These are phyloP conservation scores for Danaus melanippus DNA, from an alignment of 1,140 invertebrate genomes.

Conservation along the genomic window DNA sequence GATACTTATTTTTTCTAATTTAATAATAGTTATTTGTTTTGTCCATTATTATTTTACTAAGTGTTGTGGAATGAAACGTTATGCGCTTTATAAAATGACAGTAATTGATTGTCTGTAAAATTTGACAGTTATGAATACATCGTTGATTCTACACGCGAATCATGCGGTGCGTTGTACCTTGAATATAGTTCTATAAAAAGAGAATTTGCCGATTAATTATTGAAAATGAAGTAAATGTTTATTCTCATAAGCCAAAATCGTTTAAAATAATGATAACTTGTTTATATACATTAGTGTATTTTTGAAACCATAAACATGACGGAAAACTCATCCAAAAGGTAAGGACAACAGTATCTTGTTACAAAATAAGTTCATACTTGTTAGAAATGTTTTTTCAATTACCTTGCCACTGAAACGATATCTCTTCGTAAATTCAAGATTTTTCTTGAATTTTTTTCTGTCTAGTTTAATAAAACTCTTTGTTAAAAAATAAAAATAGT, in stretches of 20 bases:
- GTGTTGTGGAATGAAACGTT: slow-evolving; percentile 15
- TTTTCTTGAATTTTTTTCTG: too few relatives aligned
- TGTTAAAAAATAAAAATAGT: too few relatives aligned
- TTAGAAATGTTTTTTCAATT: not conserved
- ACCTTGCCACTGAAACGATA: not conserved
- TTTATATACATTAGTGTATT: slow-evolving; percentile 32
- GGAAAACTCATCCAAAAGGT: slow-evolving; percentile 66
- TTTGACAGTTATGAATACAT: slow-evolving; percentile 14
- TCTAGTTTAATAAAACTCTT: too few relatives aligned
- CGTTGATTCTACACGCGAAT: slow-evolving; percentile 28
- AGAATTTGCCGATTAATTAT: slow-evolving; percentile 12
- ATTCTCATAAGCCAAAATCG: slow-evolving; percentile 4
- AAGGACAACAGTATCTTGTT: slow-evolving; percentile 24
- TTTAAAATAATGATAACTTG: slow-evolving; percentile 43
- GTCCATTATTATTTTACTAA: too few relatives aligned
- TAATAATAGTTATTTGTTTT: too few relatives aligned
- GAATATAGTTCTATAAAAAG: slow-evolving; percentile 10
- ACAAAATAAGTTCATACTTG: too few relatives aligned
- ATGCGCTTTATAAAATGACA: slow-evolving; percentile 22
- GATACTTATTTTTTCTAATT: too few relatives aligned
- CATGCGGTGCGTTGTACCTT: slow-evolving; percentile 28
- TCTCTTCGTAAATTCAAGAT: too few relatives aligned
- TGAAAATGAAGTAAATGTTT: slow-evolving; percentile 23
- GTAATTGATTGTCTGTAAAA: slow-evolving; percentile 24
- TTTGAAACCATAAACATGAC: slow-evolving; percentile 52